Evolutionary conservation across 2,888 invertebrate genomes (phyloP), one percentile per base, ranked within the genome.

Genomic region (Ichneumon xanthorius): DNA sequence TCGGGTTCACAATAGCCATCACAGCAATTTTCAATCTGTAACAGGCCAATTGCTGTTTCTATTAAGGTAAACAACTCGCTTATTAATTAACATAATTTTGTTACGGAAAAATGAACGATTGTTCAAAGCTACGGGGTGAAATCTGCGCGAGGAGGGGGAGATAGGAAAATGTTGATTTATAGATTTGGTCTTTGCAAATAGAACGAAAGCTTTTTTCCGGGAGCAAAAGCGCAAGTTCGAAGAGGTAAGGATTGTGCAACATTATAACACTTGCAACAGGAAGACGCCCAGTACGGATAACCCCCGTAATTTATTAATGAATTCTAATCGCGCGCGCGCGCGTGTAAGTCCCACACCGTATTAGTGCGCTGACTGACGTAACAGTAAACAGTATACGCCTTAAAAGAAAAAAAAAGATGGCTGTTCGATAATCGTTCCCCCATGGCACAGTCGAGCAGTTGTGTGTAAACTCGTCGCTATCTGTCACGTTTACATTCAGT

Each of bases 381-480:
- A 92, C 92, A 89, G 91, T 92, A 92, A 92, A 92, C 92, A 92
- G 79, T 61, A 72, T 45, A 73, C 65, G 68, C 53, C 73, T 68
- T 61, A 67, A 30, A 30, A 61, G 73, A 68, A 26, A 40, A 68
- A 68, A 61, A 55, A 73, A 78, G 53, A 79, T 79, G 79, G 70
- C 70, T 37, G 63, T 33, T 16, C 30, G 79, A 71, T 53, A 40
- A 61, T 30, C 75, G 16, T 50, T 50, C 40, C 67, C 22, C 77
- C 65, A 53, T 65, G 37, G 22, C 33, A 2, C 26, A 26, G 22
- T 16, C 5, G 14, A 37, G 4, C 33, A 4, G 30, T 50, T 7
- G 30, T 48, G 75, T 30, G 61, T 63, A 45, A 58, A 6, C 6
- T 33, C 37, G 16, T n/a, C 61, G 2, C 0, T 26, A 3, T 30